Evolutionary conservation across 2,888 invertebrate species (phyloP), one percentile per base, ranked within the genome.

Genomic region (Polylopha cassiicola): DNA sequence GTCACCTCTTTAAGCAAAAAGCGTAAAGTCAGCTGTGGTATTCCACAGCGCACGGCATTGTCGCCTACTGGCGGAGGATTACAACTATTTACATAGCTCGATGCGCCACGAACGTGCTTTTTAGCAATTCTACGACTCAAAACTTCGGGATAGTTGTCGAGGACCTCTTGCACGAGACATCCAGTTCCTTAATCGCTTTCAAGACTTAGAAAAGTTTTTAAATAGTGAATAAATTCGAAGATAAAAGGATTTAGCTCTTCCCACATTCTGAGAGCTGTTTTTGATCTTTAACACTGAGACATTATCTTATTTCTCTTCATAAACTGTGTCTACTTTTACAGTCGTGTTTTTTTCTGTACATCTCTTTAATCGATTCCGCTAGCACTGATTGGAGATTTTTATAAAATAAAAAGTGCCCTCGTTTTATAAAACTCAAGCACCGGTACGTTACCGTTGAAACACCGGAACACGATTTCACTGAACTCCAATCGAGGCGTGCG

Each of bases 401-500:
- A n/a, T n/a, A n/a, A n/a, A n/a, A n/a, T n/a, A n/a, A n/a, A n/a
- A n/a, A n/a, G n/a, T n/a, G 34, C 13, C 18, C 41, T 36, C 23
- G 29, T 22, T 41, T 24, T 24, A 30, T 29, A 24, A 18, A 26
- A 26, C 24, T 34, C n/a, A n/a, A n/a, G n/a, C n/a, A n/a, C 51
- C 47, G 55, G 51, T 57, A 47, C 48, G 46, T 55, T 60, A 58
- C 55, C 58, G 61, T 54, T 51, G 51, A 58, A 65, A 61, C 57
- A 52, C 61, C 69, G 69, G 72, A 74, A 66, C 58, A 39, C 58
- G 63, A 58, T 55, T 51, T 9, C 39, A 43, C 22, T 37, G 39
- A 46, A 60, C 61, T 63, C 62, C 65, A 62, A 73, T 73, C 68
- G 68, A 68, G 70, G 66, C 68, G 76, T 85, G 84, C 82, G 84